Evolutionary conservation across 2,797 vertebrate species (phyloP), one percentile per base, ranked within the genome.

Genomic region (Enteromius afrohamiltoni): DNA sequence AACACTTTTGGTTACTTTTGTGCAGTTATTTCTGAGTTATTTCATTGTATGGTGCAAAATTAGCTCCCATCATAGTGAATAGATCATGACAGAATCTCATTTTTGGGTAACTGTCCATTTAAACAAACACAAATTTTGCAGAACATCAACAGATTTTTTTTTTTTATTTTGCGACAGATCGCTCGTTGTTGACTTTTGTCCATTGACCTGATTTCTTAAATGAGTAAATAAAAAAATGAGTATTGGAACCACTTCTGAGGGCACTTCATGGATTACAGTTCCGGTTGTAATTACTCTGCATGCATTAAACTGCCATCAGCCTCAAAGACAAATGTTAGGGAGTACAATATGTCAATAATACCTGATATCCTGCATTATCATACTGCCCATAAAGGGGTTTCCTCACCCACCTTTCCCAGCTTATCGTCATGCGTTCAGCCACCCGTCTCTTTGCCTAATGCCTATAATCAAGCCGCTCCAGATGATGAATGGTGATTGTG

Each of bases 401-500:
- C 45, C 47, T 82, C 79, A 31, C 68, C 40, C 40, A 81, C 40
- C 40, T 73, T 45, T 29, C 23, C 7, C 11, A 53, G 17, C 47
- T 53, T 64, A 51, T 82, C 49, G 8, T 55, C 62, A 76, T 68
- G 23, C 34, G 1, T 82, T 76, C 60, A 76, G 45, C 16, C 42
- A 19, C 34, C 47, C n/a, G 19, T 62, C 64, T 60, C 47, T 60
- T 23, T 65, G 49, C 26, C 40, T 79, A 81, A 85, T 81, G 47
- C 60, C 71, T 68, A 58, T 79, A 82, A 83, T 85, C 75, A 87
- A 76, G 29, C 37, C 69, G n/a, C 58, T 81, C 53, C 31, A 65
- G 29, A 58, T 85, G 83, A 86, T 79, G 82, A 87, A 82, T 74
- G 69, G 51, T 84, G 85, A 80, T 58, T 80, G 1, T 51, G 21